Evolutionary conservation across 2,888 invertebrate species (phyloP).

Genomic region (Drosophila demipolita): DNA sequence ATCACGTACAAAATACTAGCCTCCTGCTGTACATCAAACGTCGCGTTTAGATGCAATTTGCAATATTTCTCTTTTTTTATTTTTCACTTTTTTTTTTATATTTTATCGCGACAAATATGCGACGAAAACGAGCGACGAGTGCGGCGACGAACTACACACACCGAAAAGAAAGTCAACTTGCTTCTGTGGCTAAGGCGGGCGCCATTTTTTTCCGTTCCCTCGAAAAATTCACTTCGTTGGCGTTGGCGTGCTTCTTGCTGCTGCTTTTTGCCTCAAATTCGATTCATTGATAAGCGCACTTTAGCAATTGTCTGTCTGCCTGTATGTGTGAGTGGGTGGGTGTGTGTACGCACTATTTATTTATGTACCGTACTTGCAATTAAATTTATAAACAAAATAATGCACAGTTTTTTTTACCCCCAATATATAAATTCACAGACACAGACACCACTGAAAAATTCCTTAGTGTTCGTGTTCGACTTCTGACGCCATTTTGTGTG

Average conservation of each 20-base stretch:
- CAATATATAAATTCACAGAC: constrained; percentile 80
- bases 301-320: constrained; percentile 56
- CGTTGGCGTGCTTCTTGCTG: constrained; percentile 63
- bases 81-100: constrained; percentile 35
- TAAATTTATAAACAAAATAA: constrained; percentile 80
- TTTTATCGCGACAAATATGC: constrained; percentile 74
- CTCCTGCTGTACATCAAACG: constrained; percentile 69
- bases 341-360: constrained; percentile 69
- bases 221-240: constrained; percentile 75
- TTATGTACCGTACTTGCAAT: constrained; percentile 78
- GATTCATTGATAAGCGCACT: constrained; percentile 76
- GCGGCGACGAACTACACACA: constrained; percentile 72
- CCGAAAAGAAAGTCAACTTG: constrained; percentile 83
- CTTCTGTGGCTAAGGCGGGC: constrained; percentile 79
- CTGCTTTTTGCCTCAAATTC: constrained; percentile 42
- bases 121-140: constrained; percentile 75
- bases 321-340: constrained; percentile 66
- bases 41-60: constrained; percentile 61
- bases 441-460: constrained; percentile 80
- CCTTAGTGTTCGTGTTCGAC: constrained; percentile 75
- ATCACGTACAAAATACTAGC: constrained; percentile 80
- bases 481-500: constrained; percentile 76
- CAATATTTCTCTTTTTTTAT: constrained; percentile 54
- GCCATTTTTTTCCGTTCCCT: constrained; percentile 83
- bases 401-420: constrained; percentile 74